phyloP scores from a whole-genome alignment of 1,140 invertebrate species.

The Homalodisca vitripennis region DNA sequence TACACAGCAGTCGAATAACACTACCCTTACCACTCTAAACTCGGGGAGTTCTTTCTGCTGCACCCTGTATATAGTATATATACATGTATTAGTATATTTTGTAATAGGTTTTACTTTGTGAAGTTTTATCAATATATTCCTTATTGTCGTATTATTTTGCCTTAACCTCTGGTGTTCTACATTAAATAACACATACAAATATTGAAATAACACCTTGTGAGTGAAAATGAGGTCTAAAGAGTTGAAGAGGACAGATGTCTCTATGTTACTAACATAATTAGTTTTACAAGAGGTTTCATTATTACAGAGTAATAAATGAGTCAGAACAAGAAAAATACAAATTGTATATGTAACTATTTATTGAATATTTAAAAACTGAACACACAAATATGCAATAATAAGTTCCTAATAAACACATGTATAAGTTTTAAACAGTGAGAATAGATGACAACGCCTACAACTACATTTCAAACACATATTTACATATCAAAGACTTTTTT shows the following conservation, averaged over 20 bases:
- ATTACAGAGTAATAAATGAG: neutral
- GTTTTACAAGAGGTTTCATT: too few species aligned
- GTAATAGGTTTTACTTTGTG: neutral
- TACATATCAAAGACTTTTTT: neutral
- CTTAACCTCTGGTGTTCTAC: too few species aligned
- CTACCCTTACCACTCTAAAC: constrained; percentile 21
- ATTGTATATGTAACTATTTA: neutral
- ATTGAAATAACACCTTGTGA: too few species aligned
- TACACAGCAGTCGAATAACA: neutral
- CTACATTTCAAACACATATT: neutral
- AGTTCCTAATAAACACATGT: neutral
- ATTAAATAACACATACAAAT: too few species aligned
- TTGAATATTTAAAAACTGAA: neutral
- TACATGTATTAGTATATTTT: neutral
- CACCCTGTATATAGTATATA: constrained; percentile 25
- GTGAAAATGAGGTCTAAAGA: too few species aligned
- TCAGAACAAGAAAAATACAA: too few species aligned
- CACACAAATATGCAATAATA: neutral
- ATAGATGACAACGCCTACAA: neutral
- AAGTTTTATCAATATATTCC: too few species aligned
- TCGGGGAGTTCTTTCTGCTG: constrained; percentile 29
- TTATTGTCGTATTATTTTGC: too few species aligned
- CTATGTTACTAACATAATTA: too few species aligned
- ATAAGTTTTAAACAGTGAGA: neutral
- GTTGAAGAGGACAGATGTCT: too few species aligned